A percentile compares a stretch with the other conserved stretches of the same genome.
Evolutionary conservation across 2,797 vertebrate species (phyloP).

Genomic region (Euphonia xanthogaster): DNA sequence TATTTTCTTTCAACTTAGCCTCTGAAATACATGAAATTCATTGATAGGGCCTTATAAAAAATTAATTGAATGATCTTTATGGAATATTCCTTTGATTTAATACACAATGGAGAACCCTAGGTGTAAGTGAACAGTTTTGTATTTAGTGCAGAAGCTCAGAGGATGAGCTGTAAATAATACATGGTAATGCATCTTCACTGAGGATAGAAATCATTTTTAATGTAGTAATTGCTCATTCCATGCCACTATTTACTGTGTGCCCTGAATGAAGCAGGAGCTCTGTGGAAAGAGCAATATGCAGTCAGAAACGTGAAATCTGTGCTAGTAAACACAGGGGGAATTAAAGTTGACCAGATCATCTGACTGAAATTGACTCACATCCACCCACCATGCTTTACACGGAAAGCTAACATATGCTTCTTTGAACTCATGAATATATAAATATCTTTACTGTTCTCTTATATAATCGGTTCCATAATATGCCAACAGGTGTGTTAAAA

Average conservation of each 20-base stretch:
- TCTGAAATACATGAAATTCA: not conserved
- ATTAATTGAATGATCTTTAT: not conserved
- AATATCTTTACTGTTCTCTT: slow-evolving; percentile 2
- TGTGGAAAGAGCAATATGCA: slow-evolving; percentile 11
- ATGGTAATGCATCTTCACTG: not conserved
- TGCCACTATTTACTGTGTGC: not conserved
- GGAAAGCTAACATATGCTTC: slow-evolving; percentile 41
- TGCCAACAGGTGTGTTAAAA: not conserved
- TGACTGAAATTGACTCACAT: slow-evolving; percentile 47
- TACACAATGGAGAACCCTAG: not conserved
- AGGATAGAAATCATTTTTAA: not conserved
- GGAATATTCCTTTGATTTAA: not conserved
- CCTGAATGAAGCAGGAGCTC: not conserved
- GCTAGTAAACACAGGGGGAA: slow-evolving; percentile 25
- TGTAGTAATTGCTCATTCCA: not conserved
- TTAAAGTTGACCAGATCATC: slow-evolving; percentile 53
- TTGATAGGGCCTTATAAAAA: not conserved
- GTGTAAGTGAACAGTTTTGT: not conserved
- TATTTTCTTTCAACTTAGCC: not conserved
- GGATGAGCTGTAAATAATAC: not conserved
- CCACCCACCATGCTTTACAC: slow-evolving; percentile 16
- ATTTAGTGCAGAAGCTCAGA: not conserved
- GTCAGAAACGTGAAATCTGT: slow-evolving; percentile 11
- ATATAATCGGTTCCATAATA: not conserved
- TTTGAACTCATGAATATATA: slow-evolving; percentile 27